A percentile compares a stretch with the other conserved stretches of the same genome.
phyloP scores from a whole-genome alignment of 2,113 vertebrate genomes.

The Anoura caudifer region DNA sequence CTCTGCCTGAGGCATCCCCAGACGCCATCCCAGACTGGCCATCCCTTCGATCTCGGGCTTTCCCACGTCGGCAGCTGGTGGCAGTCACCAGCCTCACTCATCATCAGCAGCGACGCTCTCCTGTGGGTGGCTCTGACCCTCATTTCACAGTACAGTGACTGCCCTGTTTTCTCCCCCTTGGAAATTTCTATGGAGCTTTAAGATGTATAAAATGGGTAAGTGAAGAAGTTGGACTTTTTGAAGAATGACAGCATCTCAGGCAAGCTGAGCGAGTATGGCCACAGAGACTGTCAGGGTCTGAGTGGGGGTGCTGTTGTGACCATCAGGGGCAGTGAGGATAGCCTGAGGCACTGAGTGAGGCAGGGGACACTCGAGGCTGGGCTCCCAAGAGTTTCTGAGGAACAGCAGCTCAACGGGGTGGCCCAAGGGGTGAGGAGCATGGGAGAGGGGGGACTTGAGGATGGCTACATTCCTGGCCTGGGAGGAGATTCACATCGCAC shows the following conservation, averaged over 20 bases:
- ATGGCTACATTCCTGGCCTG: too few species aligned
- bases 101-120: too few species aligned
- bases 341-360: fast-evolving
- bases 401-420: neutral
- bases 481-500: neutral
- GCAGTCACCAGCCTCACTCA: neutral
- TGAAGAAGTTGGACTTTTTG: neutral
- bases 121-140: neutral
- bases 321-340: fast-evolving
- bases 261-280: neutral
- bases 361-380: fast-evolving
- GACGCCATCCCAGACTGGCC: too few species aligned
- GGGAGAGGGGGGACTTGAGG: too few species aligned
- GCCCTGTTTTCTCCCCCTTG: neutral
- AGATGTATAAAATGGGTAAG: neutral
- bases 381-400: neutral
- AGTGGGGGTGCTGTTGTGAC: too few species aligned
- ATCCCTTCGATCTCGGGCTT: too few species aligned
- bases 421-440: neutral
- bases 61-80: too few species aligned
- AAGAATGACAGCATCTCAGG: neutral
- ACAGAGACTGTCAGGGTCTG: neutral
- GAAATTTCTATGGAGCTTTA: neutral
- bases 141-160: neutral
- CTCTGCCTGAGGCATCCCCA: too few species aligned